These are phyloP conservation scores for Pseudococcus jackbeardsleyi DNA, from an alignment of 2,888 invertebrate species.

Conservation along the genomic window DNA sequence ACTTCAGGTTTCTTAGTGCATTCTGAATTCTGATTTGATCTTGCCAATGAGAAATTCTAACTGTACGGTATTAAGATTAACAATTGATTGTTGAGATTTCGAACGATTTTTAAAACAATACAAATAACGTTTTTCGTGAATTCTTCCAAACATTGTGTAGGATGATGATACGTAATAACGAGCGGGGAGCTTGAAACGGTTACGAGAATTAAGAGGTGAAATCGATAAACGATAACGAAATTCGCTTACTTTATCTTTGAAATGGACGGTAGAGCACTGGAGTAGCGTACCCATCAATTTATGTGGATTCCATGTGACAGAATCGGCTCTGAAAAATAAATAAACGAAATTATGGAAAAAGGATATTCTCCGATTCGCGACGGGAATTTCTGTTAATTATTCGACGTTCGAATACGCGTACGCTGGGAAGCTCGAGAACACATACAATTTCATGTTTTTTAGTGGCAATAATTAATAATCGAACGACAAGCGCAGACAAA, in stretches of 20 bases:
- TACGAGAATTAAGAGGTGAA: background rate
- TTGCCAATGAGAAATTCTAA: no score
- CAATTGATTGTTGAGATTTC: no score
- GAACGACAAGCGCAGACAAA: background rate
- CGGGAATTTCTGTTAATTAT: slow-evolving; percentile 22
- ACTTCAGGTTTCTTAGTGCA: no score
- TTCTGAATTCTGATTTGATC: no score
- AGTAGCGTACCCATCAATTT: slow-evolving; percentile 97
- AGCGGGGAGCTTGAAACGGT: background rate
- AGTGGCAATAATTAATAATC: background rate
- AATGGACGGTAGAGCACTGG: slow-evolving; percentile 97
- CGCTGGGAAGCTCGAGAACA: background rate
- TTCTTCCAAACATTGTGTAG: background rate
- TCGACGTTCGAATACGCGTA: background rate
- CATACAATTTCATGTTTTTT: background rate
- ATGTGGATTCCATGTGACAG: slow-evolving; percentile 99
- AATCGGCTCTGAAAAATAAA: slow-evolving; percentile 82
- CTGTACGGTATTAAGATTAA: no score
- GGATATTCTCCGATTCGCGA: slow-evolving; percentile 11
- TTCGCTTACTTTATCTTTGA: slow-evolving; percentile 91
- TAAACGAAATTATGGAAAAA: slow-evolving; percentile 3
- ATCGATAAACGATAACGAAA: background rate
- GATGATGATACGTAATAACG: no score
- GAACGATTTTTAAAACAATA: no score
- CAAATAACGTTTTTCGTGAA: background rate